Percentiles rank a stretch among this genome's conserved stretches.
Evolutionary conservation across 2,113 vertebrate genomes (phyloP).

Genomic region (Paradoxurus hermaphroditus): DNA sequence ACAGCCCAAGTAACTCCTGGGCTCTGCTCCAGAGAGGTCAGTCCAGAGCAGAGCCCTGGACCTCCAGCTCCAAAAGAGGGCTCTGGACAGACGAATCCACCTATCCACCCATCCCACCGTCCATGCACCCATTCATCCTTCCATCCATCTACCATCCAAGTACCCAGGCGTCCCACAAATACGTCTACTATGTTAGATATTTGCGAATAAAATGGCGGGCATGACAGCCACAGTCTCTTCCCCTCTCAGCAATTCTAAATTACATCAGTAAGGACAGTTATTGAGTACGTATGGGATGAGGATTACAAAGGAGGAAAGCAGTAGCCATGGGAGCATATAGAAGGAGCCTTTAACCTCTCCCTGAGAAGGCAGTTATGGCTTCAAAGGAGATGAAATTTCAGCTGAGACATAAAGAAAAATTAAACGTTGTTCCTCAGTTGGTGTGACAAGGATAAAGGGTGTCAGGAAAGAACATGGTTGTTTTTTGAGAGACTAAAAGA

Average conservation of each 20-base stretch:
- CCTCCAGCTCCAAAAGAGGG: background rate
- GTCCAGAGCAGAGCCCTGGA: background rate
- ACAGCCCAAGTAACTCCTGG: background rate
- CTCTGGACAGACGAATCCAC: background rate
- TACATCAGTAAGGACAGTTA: background rate
- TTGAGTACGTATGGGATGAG: background rate
- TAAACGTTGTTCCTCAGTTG: background rate
- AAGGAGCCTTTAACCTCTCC: background rate
- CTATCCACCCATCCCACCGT: background rate
- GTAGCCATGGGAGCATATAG: background rate
- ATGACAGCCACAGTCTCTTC: background rate
- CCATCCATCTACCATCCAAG: background rate
- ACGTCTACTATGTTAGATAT: background rate
- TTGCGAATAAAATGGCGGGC: background rate
- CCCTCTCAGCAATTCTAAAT: background rate
- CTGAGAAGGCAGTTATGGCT: too few species aligned
- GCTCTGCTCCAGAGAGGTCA: background rate
- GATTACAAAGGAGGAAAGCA: background rate
- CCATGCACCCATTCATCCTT: too few species aligned
- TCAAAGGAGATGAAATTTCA: background rate
- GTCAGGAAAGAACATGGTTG: background rate
- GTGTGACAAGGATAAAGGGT: background rate
- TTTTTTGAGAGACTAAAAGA: background rate
- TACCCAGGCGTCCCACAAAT: background rate
- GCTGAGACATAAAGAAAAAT: background rate